These are phyloP conservation scores for Schrankia costaestrigalis DNA, from an alignment of 2,888 invertebrate genomes.

Conservation along the genomic window DNA sequence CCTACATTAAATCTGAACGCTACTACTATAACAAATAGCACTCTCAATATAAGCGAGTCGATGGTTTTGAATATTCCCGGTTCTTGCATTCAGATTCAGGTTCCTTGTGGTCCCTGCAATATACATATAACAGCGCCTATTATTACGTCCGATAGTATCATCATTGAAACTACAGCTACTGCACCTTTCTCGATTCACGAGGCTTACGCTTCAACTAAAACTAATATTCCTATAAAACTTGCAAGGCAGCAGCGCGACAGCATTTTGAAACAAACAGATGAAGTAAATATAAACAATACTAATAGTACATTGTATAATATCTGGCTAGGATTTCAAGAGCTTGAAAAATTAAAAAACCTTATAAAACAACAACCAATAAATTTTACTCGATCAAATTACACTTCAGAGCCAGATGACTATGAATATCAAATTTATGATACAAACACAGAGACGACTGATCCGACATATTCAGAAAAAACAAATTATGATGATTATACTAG, in stretches of 20 bases:
- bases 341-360: constrained; percentile 43
- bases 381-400: constrained; percentile 7
- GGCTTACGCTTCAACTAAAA: constrained; percentile 1
- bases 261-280: neutral
- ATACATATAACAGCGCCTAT: constrained; percentile 27
- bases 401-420: constrained; percentile 25
- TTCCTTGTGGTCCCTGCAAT: constrained; percentile 56
- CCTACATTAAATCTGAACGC: constrained; percentile 59
- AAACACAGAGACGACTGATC: constrained; percentile 12
- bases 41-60: constrained; percentile 40
- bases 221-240: constrained; percentile 2
- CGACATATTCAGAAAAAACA: too few relatives aligned
- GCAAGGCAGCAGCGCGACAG: constrained; percentile 18
- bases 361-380: constrained; percentile 8
- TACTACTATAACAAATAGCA: constrained; percentile 36
- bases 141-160: constrained; percentile 15
- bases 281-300: neutral
- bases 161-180: constrained; percentile 6
- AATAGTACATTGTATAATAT: constrained; percentile 35
- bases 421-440: constrained; percentile 33
- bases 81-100: constrained; percentile 48
- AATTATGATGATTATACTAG: constrained; percentile 9
- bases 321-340: constrained; percentile 31
- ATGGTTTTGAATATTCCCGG: constrained; percentile 34
- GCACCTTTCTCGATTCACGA: constrained; percentile 6